Conservation (phyloP, 2,113 vertebrate genomes). For the Ictidomys tridecemlineatus region DNA sequence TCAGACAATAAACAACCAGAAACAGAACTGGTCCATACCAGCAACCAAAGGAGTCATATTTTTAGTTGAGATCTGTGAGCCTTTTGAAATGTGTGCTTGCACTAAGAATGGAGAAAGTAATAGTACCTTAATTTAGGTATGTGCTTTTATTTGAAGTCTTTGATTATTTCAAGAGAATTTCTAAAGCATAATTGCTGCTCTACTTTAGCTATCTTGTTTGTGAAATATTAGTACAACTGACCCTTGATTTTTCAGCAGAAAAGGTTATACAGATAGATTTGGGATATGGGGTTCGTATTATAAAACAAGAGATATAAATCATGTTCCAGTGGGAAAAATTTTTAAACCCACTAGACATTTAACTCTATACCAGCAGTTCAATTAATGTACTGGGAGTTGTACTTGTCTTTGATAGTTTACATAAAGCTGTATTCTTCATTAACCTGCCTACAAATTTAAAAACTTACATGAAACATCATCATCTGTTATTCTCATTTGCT, state of each 20-base stretch:
- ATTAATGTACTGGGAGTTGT: background rate
- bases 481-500: background rate
- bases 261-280: constrained; percentile 5
- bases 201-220: background rate
- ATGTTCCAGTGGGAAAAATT: background rate
- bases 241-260: constrained; percentile 29
- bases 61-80: background rate
- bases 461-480: background rate
- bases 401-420: background rate
- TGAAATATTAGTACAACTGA: background rate
- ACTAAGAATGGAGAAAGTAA: background rate
- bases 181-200: background rate
- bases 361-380: constrained; percentile 16
- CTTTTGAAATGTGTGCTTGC: background rate
- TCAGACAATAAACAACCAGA: background rate
- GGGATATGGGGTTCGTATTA: background rate
- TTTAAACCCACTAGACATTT: background rate
- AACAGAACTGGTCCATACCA: background rate
- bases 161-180: background rate
- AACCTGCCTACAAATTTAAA: background rate
- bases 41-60: background rate
- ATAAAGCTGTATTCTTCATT: background rate
- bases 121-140: background rate
- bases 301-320: constrained; percentile 4
- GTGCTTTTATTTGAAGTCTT: background rate